Percentiles rank a stretch among this genome's conserved stretches.
phyloP scores from a whole-genome alignment of 30 jellyfish, hydroid and myxozoan species.

The Aurelia aurita complex sp. Pacific region DNA sequence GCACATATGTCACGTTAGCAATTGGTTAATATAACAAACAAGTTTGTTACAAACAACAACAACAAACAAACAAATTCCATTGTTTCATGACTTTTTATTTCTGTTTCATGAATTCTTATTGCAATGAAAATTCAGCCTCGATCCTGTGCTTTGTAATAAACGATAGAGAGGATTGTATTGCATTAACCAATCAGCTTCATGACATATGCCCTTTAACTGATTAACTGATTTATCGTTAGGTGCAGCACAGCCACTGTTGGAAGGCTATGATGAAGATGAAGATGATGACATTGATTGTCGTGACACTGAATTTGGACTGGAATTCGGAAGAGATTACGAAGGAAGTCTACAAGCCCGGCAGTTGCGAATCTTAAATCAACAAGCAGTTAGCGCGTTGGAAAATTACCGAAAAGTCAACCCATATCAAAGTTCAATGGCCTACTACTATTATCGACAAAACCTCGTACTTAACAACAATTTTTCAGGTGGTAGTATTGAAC shows the following conservation, averaged over 20 bases:
- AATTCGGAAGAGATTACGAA: constrained; percentile 2
- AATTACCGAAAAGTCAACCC: constrained; percentile 21
- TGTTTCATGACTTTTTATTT: too few species aligned
- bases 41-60: too few species aligned
- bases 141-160: too few species aligned
- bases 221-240: constrained; percentile 2
- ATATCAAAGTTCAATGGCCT: constrained; percentile 34
- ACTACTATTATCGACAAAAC: constrained; percentile 56
- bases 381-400: constrained; percentile 65
- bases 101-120: too few species aligned
- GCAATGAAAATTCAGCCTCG: too few species aligned
- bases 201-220: background rate
- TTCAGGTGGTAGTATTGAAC: background rate
- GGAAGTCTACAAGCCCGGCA: constrained; percentile 54
- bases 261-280: constrained; percentile 43
- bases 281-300: constrained; percentile 20
- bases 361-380: constrained; percentile 41
- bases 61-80: too few species aligned
- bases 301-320: constrained; percentile 11
- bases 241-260: constrained; percentile 53
- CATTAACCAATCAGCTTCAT: too few species aligned
- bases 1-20: background rate
- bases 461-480: constrained; percentile 7
- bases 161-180: too few species aligned
- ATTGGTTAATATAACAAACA: too few species aligned